Evolutionary conservation across 2,888 invertebrate species (phyloP).

Genomic region (Endotricha flammealis): DNA sequence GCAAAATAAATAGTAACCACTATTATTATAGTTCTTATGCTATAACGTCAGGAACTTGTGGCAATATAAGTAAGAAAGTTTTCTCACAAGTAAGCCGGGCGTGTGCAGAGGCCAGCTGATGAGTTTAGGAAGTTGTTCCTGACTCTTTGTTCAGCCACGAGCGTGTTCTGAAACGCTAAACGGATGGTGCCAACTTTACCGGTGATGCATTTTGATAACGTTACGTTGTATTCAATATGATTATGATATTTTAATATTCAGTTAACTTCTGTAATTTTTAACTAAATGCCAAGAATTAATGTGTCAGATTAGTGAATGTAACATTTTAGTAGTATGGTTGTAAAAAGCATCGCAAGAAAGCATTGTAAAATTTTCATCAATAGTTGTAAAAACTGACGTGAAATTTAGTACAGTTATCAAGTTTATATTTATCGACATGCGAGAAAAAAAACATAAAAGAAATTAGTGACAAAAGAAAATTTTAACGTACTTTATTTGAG

Average conservation of each 20-base stretch:
- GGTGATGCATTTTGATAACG: conserved; percentile 1
- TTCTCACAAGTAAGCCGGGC: conserved; percentile 50
- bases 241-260: not conserved
- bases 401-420: no score
- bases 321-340: no score
- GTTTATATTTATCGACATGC: no score
- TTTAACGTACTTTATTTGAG: conserved; percentile 1
- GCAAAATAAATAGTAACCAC: not conserved
- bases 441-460: no score
- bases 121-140: conserved; percentile 62
- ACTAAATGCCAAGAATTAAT: no score
- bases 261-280: not conserved
- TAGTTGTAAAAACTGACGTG: no score
- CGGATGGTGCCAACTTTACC: conserved; percentile 13
- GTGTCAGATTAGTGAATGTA: no score
- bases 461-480: no score
- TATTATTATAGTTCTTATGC: conserved; percentile 30
- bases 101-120: conserved; percentile 58
- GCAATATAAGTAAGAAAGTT: conserved; percentile 62
- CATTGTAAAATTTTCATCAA: no score
- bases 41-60: conserved; percentile 40
- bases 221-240: not conserved
- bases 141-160: conserved; percentile 24
- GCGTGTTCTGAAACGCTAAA: conserved; percentile 47
- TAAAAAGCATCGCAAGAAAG: no score